Evolutionary conservation across 2,888 invertebrate genomes (phyloP).

Genomic region (Papilio elwesi): DNA sequence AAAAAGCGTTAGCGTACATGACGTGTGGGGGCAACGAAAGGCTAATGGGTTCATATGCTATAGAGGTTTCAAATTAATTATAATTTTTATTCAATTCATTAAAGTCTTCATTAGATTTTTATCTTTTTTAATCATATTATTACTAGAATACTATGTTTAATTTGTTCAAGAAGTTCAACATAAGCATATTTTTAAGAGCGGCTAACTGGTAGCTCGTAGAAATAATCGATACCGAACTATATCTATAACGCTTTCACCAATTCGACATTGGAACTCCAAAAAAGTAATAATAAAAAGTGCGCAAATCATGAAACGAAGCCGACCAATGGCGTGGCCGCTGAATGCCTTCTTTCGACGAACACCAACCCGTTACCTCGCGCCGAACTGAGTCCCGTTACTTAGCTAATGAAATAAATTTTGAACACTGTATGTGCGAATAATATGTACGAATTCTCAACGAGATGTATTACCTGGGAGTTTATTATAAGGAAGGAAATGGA

Average conservation of each 20-base stretch:
- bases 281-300: not conserved
- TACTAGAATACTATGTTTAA: no score
- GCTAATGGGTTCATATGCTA: no score
- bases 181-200: no score
- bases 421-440: constrained; percentile 10
- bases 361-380: constrained; percentile 29
- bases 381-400: constrained; percentile 28
- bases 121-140: no score
- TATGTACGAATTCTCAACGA: no score
- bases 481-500: not conserved
- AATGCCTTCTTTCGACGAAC: constrained; percentile 19
- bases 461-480: no score
- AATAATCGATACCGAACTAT: not conserved
- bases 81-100: no score
- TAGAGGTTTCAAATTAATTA: no score
- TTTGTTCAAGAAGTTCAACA: no score
- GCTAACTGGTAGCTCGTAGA: no score
- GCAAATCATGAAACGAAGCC: constrained; percentile 6
- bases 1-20: not conserved
- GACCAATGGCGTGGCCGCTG: constrained; percentile 10
- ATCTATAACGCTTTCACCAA: constrained; percentile 3
- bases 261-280: not conserved
- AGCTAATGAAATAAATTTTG: constrained; percentile 29
- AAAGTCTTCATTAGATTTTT: no score
- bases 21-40: no score